Conservation (phyloP, 2,113 vertebrate genomes). For the Aramus guarauna region DNA sequence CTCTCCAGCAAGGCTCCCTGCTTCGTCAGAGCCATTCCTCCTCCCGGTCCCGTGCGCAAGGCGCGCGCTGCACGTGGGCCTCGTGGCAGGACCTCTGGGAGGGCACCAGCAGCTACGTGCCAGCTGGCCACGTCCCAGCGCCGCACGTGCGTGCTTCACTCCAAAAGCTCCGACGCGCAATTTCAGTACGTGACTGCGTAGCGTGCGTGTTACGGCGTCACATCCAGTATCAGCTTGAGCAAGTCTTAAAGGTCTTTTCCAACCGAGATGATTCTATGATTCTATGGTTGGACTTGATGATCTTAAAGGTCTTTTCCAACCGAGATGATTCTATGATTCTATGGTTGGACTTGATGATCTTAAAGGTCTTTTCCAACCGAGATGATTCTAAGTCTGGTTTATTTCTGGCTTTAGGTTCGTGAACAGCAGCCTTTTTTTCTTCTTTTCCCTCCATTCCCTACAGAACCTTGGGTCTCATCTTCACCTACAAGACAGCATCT, state of each 20-base stretch:
- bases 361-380: too few relatives aligned
- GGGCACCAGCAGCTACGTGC: not conserved
- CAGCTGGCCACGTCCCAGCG: not conserved
- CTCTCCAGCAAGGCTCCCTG: not conserved
- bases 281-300: too few relatives aligned
- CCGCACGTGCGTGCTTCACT: not conserved
- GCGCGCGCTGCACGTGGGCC: not conserved
- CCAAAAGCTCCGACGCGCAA: rapidly evolving
- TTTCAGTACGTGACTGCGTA: not conserved
- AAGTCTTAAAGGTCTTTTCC: too few relatives aligned
- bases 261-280: too few relatives aligned
- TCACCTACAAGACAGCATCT: not conserved
- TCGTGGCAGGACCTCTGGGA: not conserved
- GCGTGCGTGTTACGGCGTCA: not conserved
- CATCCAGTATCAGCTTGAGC: not conserved
- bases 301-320: too few relatives aligned
- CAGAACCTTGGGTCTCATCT: not conserved
- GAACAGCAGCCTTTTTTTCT: not conserved
- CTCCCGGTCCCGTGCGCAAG: not conserved
- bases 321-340: too few relatives aligned
- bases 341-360: too few relatives aligned
- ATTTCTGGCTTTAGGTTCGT: not conserved
- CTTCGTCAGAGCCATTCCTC: not conserved
- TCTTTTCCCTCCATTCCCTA: not conserved
- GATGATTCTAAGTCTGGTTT: too few relatives aligned